Evolutionary conservation across 2,113 vertebrate species (phyloP), one percentile per base, ranked within the genome.

Genomic region (Lampris megalopsis): DNA sequence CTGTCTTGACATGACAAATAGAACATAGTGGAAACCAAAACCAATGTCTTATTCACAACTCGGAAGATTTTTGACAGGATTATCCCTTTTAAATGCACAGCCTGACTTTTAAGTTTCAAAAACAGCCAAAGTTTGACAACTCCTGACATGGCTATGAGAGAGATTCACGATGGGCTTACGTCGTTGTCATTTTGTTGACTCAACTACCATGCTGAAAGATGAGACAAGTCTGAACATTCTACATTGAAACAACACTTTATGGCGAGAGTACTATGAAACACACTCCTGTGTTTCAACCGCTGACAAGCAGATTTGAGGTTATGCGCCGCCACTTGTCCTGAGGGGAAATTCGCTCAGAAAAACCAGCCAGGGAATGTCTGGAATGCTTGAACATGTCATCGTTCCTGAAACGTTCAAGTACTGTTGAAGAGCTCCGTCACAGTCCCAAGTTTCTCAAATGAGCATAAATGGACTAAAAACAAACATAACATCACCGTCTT

Each of bases 351-450:
- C 6, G 10, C 67, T 57, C 1, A 0, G 38, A 8, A 35, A 59
- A 63, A 68, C 41, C 56, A 40, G 10, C 9, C 60, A 40, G 80
- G 86, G 89, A 91, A 93, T 92, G 87, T 77, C n/a, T 81, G 89
- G 92, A 92, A 94, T 93, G 61, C 76, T 35, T 5, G 66, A 68
- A 61, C 77, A 76, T 75, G 80, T 73, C 64, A 61, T 56, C 42
- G 47, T 54, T 75, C 71, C 76, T 68, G 24, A 69, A 80, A 80
- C 42, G 48, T 58, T 54, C 40, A 62, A 80, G 81, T 69, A 72
- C 58, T 67, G 43, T 6, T 62, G 37, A 52, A 53, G 60, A 63
- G 68, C 13, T 73, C 53, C 3, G 0, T 24, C 4, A 9, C 1
- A n/a, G 61, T 71, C 45, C 6, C 71, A 53, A 73, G 73, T 10